Base-by-base conservation (phyloP, 2,797 vertebrate genomes). In the Naso thynnoides region DNA sequence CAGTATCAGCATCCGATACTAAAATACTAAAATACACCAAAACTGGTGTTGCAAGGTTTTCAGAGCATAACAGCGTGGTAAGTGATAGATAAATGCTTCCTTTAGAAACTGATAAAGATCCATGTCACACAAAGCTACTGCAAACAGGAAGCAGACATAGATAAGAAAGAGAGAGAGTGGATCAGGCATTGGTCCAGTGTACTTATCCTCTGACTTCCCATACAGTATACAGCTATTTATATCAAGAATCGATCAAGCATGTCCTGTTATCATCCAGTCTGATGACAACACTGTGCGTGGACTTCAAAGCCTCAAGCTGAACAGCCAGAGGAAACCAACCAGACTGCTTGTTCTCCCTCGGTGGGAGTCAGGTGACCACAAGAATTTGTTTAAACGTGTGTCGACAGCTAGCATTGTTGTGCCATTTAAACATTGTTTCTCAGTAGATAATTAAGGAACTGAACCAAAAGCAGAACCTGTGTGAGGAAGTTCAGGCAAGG, bases 381-480 rank as follows among this genome's bases (percentile, higher is more conserved):
- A 19, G 47, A 31, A 45, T 83, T 58, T 65, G 54, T 79, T 76
- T 67, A 18, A 64, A 48, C 1, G 4, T 1, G 41, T 71, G 50
- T 63, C 39, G 6, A 47, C 72, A 77, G 19, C 16, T 24, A 8
- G 7, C 21, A 19, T 55, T 45, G 18, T 29, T 29, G n/a, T 48
- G 21, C 59, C 13, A 41, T 19, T 10, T 3, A 42, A 29, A 16
- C 24, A 36, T 15, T 63, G 11, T 9, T 24, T 68, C 4, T 67
- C 59, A 64, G 58, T 53, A 42, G n/a, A 48, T 55, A 44, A 61
- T 58, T 45, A 53, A 58, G 45, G 50, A 69, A 87, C 26, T 73
- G 50, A 64, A 59, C 33, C 68, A 73, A 86, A 87, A 82, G 60
- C 61, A 84, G 76, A 88, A 82, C 62, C 4, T 26, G 44, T n/a